Evolutionary conservation across 2,797 vertebrate genomes (phyloP).

Genomic region (Labroides dimidiatus): DNA sequence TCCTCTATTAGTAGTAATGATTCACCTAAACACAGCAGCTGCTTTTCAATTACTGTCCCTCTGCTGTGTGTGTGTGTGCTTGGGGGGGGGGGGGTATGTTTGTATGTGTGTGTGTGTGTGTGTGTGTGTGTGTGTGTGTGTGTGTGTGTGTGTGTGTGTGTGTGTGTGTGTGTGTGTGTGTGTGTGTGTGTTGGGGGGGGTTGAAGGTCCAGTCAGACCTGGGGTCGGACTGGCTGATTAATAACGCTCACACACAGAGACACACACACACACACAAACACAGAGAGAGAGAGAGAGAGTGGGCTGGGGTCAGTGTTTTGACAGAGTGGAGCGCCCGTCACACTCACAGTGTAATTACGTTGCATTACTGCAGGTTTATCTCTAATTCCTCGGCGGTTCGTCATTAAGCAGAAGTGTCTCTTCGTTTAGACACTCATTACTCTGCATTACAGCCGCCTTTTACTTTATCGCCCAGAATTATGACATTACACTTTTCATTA

Average conservation of each 20-base stretch:
- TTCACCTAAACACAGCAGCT: conserved; percentile 70
- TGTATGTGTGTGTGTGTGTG: conserved; percentile 42
- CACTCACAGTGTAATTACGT: conserved; percentile 77
- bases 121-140: conserved; percentile 33
- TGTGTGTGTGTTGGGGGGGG: conserved; percentile 43
- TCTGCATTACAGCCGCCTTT: conserved; percentile 55
- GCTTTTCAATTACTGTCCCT: conserved; percentile 70
- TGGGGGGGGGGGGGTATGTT: no score
- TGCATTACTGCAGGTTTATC: conserved; percentile 76
- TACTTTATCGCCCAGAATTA: conserved; percentile 62
- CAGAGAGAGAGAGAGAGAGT: conserved; percentile 26
- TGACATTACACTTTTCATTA: conserved; percentile 73
- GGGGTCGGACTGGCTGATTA: conserved; percentile 68
- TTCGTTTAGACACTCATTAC: conserved; percentile 65
- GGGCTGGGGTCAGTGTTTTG: conserved; percentile 71
- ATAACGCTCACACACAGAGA: conserved; percentile 22
- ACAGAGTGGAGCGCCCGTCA: conserved; percentile 66
- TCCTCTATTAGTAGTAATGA: conserved; percentile 61
- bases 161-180: conserved; percentile 29
- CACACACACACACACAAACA: conserved; percentile 27
- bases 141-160: conserved; percentile 40
- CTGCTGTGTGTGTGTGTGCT: conserved; percentile 35
- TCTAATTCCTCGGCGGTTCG: conserved; percentile 59
- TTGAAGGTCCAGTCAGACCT: conserved; percentile 69
- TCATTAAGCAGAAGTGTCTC: conserved; percentile 69